A percentile compares a stretch with the other conserved stretches of the same genome.
phyloP scores from a whole-genome alignment of 2,113 vertebrate genomes.

The Megaptera novaeangliae region DNA sequence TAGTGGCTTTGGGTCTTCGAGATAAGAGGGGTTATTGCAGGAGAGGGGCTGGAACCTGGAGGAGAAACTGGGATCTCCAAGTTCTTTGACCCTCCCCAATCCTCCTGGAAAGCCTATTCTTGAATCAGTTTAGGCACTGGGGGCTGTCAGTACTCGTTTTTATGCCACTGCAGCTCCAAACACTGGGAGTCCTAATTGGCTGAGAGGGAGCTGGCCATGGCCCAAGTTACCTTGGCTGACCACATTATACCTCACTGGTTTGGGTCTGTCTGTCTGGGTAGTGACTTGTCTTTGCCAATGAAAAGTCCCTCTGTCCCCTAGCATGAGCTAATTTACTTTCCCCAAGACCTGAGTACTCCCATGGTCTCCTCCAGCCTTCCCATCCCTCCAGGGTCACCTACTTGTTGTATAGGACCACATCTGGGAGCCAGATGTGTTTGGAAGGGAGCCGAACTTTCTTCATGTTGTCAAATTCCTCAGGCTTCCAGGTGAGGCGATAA shows the following conservation, averaged over 20 bases:
- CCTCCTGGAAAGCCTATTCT: neutral
- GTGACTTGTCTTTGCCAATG: neutral
- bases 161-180: neutral
- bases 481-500: constrained; percentile 94
- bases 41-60: neutral
- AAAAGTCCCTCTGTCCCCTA: neutral
- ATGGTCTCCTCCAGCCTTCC: neutral
- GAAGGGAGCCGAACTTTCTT: constrained; percentile 96
- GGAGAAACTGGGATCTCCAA: neutral
- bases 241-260: neutral
- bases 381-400: constrained; percentile 75
- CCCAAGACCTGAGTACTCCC: neutral
- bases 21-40: neutral
- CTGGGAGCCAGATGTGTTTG: constrained; percentile 98
- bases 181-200: neutral
- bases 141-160: neutral
- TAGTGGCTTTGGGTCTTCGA: neutral
- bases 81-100: neutral
- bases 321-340: neutral
- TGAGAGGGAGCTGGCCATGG: neutral
- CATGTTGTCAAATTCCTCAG: constrained; percentile 96
- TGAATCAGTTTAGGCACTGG: neutral
- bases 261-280: neutral
- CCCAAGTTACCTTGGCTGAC: neutral
- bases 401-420: constrained; percentile 99